Conservation (phyloP, 23 tunicate species). For the Trididemnum nubilum region DNA sequence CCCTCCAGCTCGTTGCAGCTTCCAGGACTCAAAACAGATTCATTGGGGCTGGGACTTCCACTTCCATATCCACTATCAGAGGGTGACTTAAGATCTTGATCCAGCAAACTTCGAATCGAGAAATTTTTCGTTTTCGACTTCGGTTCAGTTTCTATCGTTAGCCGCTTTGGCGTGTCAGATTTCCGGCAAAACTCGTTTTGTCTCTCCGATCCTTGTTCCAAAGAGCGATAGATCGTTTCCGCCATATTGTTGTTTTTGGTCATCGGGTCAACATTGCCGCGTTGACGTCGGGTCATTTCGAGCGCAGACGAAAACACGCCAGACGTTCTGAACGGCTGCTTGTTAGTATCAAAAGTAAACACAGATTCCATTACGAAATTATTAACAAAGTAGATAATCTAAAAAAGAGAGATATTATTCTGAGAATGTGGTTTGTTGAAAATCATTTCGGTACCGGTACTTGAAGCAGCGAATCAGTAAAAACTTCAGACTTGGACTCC, state of each 20-base stretch:
- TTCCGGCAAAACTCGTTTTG: background rate
- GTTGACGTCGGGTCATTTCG: background rate
- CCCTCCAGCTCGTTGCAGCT: background rate
- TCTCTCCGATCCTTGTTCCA: conserved; percentile 8
- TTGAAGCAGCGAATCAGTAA: background rate
- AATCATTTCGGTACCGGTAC: background rate
- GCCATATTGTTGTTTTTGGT: conserved; percentile 34
- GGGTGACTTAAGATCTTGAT: conserved; percentile 56
- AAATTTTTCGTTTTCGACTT: conserved; percentile 41
- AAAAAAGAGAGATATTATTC: no score
- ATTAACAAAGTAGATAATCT: no score
- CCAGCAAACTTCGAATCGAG: conserved; percentile 44
- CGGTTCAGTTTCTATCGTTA: background rate
- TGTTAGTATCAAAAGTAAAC: no score
- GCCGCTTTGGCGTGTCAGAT: background rate
- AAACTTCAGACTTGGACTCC: no score
- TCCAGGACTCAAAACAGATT: conserved; percentile 21
- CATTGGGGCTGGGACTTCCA: conserved; percentile 84
- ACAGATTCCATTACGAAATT: no score
- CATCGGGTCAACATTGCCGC: background rate
- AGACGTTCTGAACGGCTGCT: no score
- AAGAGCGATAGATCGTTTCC: conserved; percentile 9
- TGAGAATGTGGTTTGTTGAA: background rate
- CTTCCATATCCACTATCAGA: conserved; percentile 95
- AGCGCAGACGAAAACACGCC: background rate